Conservation (phyloP, 2,113 vertebrate species). For the Arenaria interpres region DNA sequence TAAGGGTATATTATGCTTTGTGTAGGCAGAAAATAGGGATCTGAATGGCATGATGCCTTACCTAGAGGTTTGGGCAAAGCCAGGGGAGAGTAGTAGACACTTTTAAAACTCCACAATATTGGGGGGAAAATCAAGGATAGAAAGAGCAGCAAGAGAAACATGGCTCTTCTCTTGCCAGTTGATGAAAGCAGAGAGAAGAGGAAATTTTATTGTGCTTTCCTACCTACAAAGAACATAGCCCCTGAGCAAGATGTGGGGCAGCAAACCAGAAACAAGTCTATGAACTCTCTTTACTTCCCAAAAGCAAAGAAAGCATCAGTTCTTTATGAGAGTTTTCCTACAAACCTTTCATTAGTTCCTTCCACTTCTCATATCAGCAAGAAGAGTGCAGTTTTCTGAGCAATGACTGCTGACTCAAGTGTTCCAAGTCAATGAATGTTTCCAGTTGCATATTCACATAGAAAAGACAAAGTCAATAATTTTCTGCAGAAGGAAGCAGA, state of each 20-base stretch:
- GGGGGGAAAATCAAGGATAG: neutral
- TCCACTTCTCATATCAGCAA: neutral
- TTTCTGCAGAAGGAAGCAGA: neutral
- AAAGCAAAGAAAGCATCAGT: neutral
- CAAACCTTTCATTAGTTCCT: neutral
- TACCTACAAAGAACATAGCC: neutral
- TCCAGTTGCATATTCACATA: neutral
- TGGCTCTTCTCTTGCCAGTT: neutral
- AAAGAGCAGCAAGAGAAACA: neutral
- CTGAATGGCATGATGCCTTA: neutral
- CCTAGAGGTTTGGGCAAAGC: neutral
- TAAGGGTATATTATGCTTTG: neutral
- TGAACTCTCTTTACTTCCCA: neutral
- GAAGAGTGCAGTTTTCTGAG: neutral
- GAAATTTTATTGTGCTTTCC: neutral
- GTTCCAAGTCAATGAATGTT: conserved; percentile 1
- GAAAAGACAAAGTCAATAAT: neutral
- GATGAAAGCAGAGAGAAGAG: neutral
- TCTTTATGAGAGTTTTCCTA: neutral
- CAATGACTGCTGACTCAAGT: neutral
- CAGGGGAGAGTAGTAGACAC: neutral
- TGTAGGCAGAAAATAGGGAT: neutral
- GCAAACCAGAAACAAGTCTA: neutral
- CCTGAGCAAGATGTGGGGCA: neutral
- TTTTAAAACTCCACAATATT: neutral